phyloP scores from a whole-genome alignment of 2,888 invertebrate species.

The Hydropsyche betteni region DNA sequence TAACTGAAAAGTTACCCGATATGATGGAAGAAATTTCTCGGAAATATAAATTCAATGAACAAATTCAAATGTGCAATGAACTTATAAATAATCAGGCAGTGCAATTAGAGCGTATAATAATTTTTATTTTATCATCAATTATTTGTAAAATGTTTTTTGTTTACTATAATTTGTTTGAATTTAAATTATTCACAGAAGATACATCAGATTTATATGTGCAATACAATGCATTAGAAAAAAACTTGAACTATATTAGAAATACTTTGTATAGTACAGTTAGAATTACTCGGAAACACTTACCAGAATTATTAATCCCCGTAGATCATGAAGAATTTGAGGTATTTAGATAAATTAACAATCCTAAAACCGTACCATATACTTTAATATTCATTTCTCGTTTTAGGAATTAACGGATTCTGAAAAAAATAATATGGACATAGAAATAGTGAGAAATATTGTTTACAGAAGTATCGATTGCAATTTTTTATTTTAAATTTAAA shows the following conservation, averaged over 20 bases:
- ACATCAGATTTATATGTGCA: background rate
- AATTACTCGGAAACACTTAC: background rate
- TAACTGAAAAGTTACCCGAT: constrained; percentile 62
- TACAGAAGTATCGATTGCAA: too few species aligned
- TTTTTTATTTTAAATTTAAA: too few species aligned
- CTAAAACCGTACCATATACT: too few species aligned
- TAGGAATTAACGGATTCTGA: too few species aligned
- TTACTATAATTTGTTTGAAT: background rate
- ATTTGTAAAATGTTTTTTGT: constrained; percentile 18
- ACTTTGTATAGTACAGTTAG: constrained; percentile 59
- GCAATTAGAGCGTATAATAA: constrained; percentile 58
- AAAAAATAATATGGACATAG: too few species aligned
- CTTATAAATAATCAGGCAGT: constrained; percentile 57
- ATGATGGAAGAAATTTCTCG: constrained; percentile 61
- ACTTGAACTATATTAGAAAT: constrained; percentile 61
- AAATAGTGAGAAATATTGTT: too few species aligned
- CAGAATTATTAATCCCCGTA: constrained; percentile 5
- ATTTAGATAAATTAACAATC: background rate
- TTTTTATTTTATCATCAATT: constrained; percentile 6
- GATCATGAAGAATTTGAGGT: background rate
- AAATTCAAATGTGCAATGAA: constrained; percentile 58
- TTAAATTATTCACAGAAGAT: background rate
- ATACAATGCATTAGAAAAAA: constrained; percentile 55
- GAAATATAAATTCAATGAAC: constrained; percentile 61
- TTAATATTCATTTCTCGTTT: too few species aligned